Evolutionary conservation across 2,113 vertebrate species (phyloP), one percentile per base, ranked within the genome.

Genomic region (Gnathonemus longibarbis): DNA sequence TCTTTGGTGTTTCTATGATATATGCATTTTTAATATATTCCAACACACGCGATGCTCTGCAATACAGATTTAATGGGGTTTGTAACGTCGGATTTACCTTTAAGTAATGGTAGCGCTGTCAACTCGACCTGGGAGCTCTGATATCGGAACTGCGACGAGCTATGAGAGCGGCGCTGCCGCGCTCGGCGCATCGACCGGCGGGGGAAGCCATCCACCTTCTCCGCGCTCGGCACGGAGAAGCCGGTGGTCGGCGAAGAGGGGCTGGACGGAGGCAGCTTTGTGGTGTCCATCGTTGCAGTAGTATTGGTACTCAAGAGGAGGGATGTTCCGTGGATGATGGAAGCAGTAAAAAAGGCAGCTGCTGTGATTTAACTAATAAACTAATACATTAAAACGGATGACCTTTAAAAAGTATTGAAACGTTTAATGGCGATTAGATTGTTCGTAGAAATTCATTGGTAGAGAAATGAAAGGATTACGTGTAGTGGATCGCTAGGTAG

Each of bases 101-200:
- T 98, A 92, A 98, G 96, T 91, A 97, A 95, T 56, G 97, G 97
- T 92, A 98, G 96, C 0, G 97, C 95, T 0, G 97, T 98, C 89
- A 98, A 96, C 94, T 98, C 97, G 94, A 98, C 97, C 94, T 98
- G 97, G 93, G 97, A 97, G 94, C 97, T 98, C 96, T 98, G 97
- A 93, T 98, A 98, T 87, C 97, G 97, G 94, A 98, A 98, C 94
- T 98, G 97, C 89, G 97, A 98, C 19, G 97, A 98, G 92, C 97
- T 98, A 92, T 98, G 97, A 58, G 97, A 98, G 80, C 97, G 95
- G 45, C 97, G 94, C 93, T 97, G 97, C 74, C 97, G 96, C 90
- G 97, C 97, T 77, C 97, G 95, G 92, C 97, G 97, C 92, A 98
- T 97, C 49, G 97, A 98, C 17, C 97, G 94, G 39, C 97, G 96